phyloP scores from a whole-genome alignment of 1,140 invertebrate genomes.

The Halictus rubicundus region DNA sequence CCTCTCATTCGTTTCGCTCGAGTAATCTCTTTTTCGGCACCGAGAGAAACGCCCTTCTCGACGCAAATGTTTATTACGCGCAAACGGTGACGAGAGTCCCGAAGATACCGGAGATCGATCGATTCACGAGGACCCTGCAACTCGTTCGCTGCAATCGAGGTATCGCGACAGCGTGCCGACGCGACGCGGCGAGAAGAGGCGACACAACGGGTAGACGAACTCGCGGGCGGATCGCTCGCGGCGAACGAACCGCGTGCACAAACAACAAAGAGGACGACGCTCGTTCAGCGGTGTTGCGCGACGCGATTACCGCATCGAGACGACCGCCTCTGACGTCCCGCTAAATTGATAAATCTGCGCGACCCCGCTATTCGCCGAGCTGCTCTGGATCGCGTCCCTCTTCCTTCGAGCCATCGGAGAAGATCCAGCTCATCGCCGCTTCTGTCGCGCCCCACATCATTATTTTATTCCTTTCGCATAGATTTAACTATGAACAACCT shows the following conservation, averaged over 20 bases:
- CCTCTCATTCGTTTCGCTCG: background rate
- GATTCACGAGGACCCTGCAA: too few relatives aligned
- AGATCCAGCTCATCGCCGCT: too few relatives aligned
- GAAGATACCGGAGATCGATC: background rate
- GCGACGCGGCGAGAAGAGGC: too few relatives aligned
- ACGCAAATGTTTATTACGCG: background rate
- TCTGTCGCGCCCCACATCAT: too few relatives aligned
- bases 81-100: background rate
- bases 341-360: slow-evolving; percentile 80
- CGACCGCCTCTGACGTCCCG: slow-evolving; percentile 68
- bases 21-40: slow-evolving; percentile 1
- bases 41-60: background rate
- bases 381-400: background rate
- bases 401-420: background rate
- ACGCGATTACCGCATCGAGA: slow-evolving; percentile 57
- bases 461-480: too few relatives aligned
- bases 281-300: background rate
- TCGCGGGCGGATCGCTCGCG: background rate
- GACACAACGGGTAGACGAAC: background rate
- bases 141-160: too few relatives aligned
- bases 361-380: slow-evolving; percentile 62
- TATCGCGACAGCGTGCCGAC: background rate
- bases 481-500: too few relatives aligned
- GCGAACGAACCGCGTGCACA: background rate
- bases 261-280: background rate